These are phyloP conservation scores for Limenitis camilla DNA, from an alignment of 2,888 invertebrate species.

Conservation along the genomic window DNA sequence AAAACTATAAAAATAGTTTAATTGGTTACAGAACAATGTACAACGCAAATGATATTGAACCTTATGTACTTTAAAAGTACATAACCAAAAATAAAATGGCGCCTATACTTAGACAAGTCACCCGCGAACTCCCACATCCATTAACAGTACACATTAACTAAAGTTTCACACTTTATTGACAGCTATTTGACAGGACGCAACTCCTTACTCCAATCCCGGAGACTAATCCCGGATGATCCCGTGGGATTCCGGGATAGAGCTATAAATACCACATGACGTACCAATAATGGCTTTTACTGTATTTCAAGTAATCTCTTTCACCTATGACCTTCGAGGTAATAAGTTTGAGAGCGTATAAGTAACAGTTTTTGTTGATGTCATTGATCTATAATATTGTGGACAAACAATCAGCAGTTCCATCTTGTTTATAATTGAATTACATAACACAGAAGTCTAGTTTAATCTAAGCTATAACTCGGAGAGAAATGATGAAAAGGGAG, in stretches of 20 bases:
- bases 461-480: too few species aligned
- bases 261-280: conserved; percentile 14
- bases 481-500: too few species aligned
- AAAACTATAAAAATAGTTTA: too few species aligned
- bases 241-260: conserved; percentile 7
- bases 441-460: too few species aligned
- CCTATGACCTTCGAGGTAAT: conserved; percentile 14
- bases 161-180: conserved; percentile 14
- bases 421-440: too few species aligned
- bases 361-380: neutral
- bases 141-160: neutral
- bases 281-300: conserved; percentile 31
- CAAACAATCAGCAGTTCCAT: too few species aligned
- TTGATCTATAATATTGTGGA: too few species aligned
- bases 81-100: too few species aligned
- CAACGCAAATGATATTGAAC: too few species aligned
- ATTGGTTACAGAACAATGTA: too few species aligned
- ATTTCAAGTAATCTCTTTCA: conserved; percentile 28
- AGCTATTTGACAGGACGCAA: conserved; percentile 1
- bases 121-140: neutral
- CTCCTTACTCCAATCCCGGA: neutral
- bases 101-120: neutral
- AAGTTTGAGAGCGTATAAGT: conserved; percentile 8
- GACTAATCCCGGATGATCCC: conserved; percentile 12
- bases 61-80: too few species aligned